A percentile compares a stretch with the other conserved stretches of the same genome.
Conservation (phyloP, 2,113 vertebrate species). For the Solea solea region DNA sequence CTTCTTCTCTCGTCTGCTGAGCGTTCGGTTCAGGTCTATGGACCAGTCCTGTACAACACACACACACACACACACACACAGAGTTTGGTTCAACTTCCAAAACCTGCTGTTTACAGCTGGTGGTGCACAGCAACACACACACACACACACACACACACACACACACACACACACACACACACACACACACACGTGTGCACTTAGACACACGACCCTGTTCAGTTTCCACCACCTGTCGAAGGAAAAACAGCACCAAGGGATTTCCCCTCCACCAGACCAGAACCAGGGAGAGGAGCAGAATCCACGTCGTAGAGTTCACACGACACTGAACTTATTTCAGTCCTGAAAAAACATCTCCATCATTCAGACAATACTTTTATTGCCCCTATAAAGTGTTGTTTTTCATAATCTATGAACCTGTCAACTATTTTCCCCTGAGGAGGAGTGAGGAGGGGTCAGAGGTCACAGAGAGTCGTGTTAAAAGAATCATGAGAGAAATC, state of each 20-base stretch:
- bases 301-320: too few species aligned
- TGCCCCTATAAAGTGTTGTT: too few species aligned
- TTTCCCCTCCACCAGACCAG: slow-evolving; percentile 33
- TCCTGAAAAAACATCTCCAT: neutral
- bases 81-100: neutral
- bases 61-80: neutral
- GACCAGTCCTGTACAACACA: slow-evolving; percentile 90
- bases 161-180: slow-evolving; percentile 22
- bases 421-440: neutral
- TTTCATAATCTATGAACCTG: too few species aligned
- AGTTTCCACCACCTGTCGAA: slow-evolving; percentile 45
- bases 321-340: too few species aligned
- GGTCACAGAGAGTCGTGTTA: slow-evolving; percentile 4
- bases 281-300: slow-evolving; percentile 3
- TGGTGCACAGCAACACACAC: slow-evolving; percentile 35
- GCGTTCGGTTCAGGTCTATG: slow-evolving; percentile 92
- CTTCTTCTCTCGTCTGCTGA: slow-evolving; percentile 93
- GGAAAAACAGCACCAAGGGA: slow-evolving; percentile 36
- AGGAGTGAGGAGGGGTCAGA: slow-evolving; percentile 16
- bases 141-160: slow-evolving; percentile 34
- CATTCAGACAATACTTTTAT: too few species aligned
- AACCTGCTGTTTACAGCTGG: slow-evolving; percentile 12
- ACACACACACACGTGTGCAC: slow-evolving; percentile 22
- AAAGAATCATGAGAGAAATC: neutral
- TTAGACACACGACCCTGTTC: slow-evolving; percentile 1